Base-by-base conservation (phyloP, 2,113 vertebrate genomes). In the Octodon degus region DNA sequence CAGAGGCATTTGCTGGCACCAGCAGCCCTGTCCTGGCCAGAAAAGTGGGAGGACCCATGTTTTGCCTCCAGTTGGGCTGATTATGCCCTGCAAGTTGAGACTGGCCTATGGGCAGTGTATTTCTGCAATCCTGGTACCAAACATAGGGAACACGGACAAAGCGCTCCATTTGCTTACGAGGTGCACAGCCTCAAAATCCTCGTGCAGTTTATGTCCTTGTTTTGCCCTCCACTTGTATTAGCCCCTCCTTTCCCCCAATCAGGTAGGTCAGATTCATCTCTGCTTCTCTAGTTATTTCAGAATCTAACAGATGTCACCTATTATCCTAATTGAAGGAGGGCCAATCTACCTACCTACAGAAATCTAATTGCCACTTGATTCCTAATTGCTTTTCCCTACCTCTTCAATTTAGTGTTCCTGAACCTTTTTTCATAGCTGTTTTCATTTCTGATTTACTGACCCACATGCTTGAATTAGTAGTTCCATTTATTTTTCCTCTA, bases 101-200 rank as follows among this genome's bases (percentile, higher is more conserved):
- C 70, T 94, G 89, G 62, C 34, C 30, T 72, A 34, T 9, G 86
- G 97, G 72, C 37, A 72, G 0, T 27, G 91, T 0, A 67, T 27
- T 86, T 4, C 98, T 97, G n/a, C 98, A 98, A 24, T 93, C 90
- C 24, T 97, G 98, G 94, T 96, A 98, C 0, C 98, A 62, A 58
- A 97, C 94, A 16, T 97, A 98, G 7, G 98, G 98, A 0, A 99
- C 79, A 2, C 93, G 98, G n/a, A 98, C 96, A 60, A 99, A 98
- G 13, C 97, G 96, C 68, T 99, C 99, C 99, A 99, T 99, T 8
- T 0, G 0, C 37, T 79, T 32, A 34, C 30, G 19, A 2, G 1
- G 62, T 0, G 0, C 2, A 2, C 1, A 77, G 37, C 16, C 20
- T 1, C 65, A 84, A 47, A 25, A 67, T 34, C 24, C 47, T 10